phyloP scores from a whole-genome alignment of 1,140 invertebrate species.

The Drosophila tani region DNA sequence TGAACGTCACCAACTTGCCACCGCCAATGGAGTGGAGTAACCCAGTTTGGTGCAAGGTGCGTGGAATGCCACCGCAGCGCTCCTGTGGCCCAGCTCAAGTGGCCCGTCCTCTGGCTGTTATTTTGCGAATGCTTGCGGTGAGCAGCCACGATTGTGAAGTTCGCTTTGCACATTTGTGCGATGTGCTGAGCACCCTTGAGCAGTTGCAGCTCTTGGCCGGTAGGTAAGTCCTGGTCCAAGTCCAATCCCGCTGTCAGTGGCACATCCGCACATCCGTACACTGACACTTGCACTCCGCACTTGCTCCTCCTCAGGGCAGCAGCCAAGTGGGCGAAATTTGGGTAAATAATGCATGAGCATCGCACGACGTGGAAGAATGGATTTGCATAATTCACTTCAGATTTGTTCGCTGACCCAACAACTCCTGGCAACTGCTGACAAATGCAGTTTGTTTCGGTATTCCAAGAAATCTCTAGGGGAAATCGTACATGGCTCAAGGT shows the following conservation, averaged over 20 bases:
- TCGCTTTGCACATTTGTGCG: slow-evolving; percentile 75
- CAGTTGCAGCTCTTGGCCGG: slow-evolving; percentile 45
- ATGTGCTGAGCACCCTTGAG: slow-evolving; percentile 64
- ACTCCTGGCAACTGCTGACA: slow-evolving; percentile 55
- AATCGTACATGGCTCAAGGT: slow-evolving; percentile 24
- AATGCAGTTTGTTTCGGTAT: slow-evolving; percentile 36
- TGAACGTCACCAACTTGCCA: slow-evolving; percentile 33
- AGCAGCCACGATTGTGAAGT: slow-evolving; percentile 55
- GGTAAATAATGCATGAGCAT: slow-evolving; percentile 49
- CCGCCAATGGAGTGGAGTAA: slow-evolving; percentile 36
- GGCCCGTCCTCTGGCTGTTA: slow-evolving; percentile 61
- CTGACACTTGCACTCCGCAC: slow-evolving; percentile 22
- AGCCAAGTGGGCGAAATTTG: slow-evolving; percentile 27
- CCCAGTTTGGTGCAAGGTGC: slow-evolving; percentile 76
- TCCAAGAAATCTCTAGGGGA: not conserved
- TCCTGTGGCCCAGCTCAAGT: slow-evolving; percentile 51
- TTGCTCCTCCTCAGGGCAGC: not conserved
- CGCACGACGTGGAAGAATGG: slow-evolving; percentile 38
- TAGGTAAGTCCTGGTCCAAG: slow-evolving; percentile 8
- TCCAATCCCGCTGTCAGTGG: slow-evolving; percentile 29
- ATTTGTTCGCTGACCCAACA: slow-evolving; percentile 50
- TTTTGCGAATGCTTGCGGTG: slow-evolving; percentile 71
- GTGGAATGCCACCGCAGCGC: slow-evolving; percentile 42
- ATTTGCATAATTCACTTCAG: slow-evolving; percentile 51
- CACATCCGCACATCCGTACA: slow-evolving; percentile 9